phyloP scores from a whole-genome alignment of 2,113 vertebrate genomes.

The Nanorana parkeri region DNA sequence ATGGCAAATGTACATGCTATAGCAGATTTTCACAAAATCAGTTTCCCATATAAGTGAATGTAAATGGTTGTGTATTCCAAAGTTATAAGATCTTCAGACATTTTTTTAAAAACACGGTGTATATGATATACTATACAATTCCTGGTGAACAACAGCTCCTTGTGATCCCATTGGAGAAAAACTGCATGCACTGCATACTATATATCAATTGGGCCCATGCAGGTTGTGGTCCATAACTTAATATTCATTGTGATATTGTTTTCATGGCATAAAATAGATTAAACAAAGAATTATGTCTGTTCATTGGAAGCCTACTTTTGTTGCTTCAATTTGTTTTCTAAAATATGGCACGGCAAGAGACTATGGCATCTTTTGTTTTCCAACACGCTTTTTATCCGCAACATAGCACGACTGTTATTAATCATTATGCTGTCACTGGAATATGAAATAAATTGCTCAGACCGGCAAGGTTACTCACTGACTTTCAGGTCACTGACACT shows the following conservation, averaged over 20 bases:
- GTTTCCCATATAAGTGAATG: no score
- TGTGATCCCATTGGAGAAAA: not conserved
- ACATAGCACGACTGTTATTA: slow-evolving; percentile 1
- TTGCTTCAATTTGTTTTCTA: not conserved
- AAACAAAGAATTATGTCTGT: slow-evolving; percentile 5
- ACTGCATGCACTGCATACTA: not conserved
- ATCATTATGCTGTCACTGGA: slow-evolving; percentile 53
- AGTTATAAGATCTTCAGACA: no score
- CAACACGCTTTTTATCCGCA: not conserved
- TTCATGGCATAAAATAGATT: no score
- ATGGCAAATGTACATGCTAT: no score
- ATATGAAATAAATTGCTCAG: no score
- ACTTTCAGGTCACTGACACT: not conserved
- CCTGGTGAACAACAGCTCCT: not conserved
- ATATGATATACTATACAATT: no score
- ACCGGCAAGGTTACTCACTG: no score
- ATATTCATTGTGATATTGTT: no score
- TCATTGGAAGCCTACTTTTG: not conserved
- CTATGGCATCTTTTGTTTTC: not conserved
- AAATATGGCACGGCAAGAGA: not conserved
- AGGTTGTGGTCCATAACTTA: not conserved
- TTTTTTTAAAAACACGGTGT: no score
- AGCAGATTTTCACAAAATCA: no score
- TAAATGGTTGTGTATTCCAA: no score
- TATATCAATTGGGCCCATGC: not conserved